Percentiles rank a stretch among this genome's conserved stretches.
phyloP scores from a whole-genome alignment of 1,140 invertebrate genomes.

The Brachionus manjavacas region DNA sequence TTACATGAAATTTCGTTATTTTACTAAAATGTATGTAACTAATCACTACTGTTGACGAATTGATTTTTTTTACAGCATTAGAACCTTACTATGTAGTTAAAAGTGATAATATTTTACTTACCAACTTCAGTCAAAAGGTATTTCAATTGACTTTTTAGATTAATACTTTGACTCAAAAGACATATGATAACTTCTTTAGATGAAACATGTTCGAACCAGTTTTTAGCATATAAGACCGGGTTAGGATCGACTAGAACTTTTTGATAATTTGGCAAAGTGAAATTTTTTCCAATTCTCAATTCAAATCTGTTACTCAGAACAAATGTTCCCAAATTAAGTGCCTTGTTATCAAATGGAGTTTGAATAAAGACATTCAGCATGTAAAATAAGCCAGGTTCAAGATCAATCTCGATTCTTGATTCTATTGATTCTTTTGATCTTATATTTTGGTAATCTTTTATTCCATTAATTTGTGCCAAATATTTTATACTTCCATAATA shows the following conservation, averaged over 20 bases:
- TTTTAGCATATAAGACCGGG: not conserved
- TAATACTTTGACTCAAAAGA: not conserved
- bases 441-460: not conserved
- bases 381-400: not conserved
- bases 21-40: no score
- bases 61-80: no score
- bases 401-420: not conserved
- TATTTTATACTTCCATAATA: not conserved
- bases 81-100: no score
- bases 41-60: no score
- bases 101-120: not conserved
- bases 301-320: not conserved
- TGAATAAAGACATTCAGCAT: slow-evolving; percentile 5
- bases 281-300: not conserved
- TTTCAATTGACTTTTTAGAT: not conserved
- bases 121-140: not conserved
- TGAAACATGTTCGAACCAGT: slow-evolving; percentile 7
- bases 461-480: not conserved
- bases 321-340: slow-evolving; percentile 13
- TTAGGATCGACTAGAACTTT: not conserved
- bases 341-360: not conserved
- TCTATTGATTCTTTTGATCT: not conserved
- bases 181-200: not conserved
- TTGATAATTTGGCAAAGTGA: not conserved
- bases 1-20: no score